These are phyloP conservation scores for Chiridota heheva DNA, from an alignment of 35 echinoderm and acorn worm genomes.

Conservation along the genomic window DNA sequence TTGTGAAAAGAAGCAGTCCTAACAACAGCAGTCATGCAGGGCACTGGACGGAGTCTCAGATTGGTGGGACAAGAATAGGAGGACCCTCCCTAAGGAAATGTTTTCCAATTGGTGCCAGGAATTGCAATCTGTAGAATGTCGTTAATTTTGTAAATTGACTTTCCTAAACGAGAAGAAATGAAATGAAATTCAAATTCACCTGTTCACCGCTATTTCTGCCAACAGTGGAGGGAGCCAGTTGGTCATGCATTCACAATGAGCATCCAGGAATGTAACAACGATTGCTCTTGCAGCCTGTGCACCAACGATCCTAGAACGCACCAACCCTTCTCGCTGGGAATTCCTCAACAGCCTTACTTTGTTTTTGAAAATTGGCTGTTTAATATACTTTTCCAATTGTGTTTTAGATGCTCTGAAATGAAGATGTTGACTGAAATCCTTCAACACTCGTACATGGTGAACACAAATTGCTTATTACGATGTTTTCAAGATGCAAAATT, in stretches of 20 bases:
- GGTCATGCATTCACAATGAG: conserved; percentile 83
- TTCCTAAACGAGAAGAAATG: too few relatives aligned
- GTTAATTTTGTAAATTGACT: too few relatives aligned
- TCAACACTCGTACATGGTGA: too few relatives aligned
- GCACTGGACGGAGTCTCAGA: too few relatives aligned
- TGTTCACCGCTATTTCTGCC: conserved; percentile 78
- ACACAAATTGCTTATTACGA: too few relatives aligned
- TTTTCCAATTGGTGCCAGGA: too few relatives aligned
- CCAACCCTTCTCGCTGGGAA: conserved; percentile 73
- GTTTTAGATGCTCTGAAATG: conserved; percentile 59
- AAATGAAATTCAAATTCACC: conserved; percentile 61
- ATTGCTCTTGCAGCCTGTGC: conserved; percentile 52
- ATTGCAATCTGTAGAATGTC: too few relatives aligned
- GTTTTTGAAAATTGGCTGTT: conserved; percentile 49
- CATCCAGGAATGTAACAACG: conserved; percentile 82
- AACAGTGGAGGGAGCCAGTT: conserved; percentile 89
- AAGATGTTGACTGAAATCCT: not conserved
- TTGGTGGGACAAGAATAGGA: too few relatives aligned
- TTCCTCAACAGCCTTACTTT: conserved; percentile 77
- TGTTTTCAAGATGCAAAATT: too few relatives aligned
- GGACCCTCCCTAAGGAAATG: too few relatives aligned
- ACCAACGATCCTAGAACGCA: conserved; percentile 66
- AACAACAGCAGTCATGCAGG: too few relatives aligned
- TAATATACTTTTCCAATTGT: conserved; percentile 70
- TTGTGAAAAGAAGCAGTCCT: too few relatives aligned